Base-by-base conservation (phyloP, 2,113 vertebrate genomes). In the Boleophthalmus pectinirostris region DNA sequence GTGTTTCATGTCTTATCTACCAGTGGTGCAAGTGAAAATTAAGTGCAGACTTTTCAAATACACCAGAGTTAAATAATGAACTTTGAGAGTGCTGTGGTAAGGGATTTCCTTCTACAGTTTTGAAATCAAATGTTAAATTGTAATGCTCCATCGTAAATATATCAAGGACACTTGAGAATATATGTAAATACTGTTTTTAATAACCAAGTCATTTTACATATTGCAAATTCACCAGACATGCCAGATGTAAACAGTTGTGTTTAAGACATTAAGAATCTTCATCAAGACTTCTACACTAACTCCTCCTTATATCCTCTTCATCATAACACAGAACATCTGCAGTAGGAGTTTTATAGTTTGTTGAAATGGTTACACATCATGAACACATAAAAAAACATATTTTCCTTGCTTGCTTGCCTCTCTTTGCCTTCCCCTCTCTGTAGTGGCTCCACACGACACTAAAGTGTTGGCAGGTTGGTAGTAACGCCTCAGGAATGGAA, bases 401-500 rank as follows among this genome's bases (percentile, higher is more conserved):
- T 65, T 49, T 35, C 47, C 53, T 16, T 57, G 20, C 75, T 38
- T 45, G 20, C 75, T 38, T 45, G 3, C 61, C 58, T 68, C 70
- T 73, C 46, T 56, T 58, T 33, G 58, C 66, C 46, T 3, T 73
- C 69, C 75, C 14, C 64, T 23, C 11, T 61, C 69, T 76, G 65
- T 18, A n/a, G 65, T 77, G 67, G 70, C 71, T 15, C 86, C 78
- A 73, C 79, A 82, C 79, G 80, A 83, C 71, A 68, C 69, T 73
- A 82, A 72, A 58, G 35, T 57, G 65, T 73, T 83, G 87, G 78
- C 78, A 83, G 83, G 76, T 77, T 82, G 67, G 79, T 77, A 71
- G 70, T 73, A n/a, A 63, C 45, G 68, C 79, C 83, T 83, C 78
- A 84, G 73, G 77, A 87, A 84, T 86, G 85, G 78, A 83, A 91